phyloP scores from a whole-genome alignment of 2,113 vertebrate species.

The Myrmecobius fasciatus region DNA sequence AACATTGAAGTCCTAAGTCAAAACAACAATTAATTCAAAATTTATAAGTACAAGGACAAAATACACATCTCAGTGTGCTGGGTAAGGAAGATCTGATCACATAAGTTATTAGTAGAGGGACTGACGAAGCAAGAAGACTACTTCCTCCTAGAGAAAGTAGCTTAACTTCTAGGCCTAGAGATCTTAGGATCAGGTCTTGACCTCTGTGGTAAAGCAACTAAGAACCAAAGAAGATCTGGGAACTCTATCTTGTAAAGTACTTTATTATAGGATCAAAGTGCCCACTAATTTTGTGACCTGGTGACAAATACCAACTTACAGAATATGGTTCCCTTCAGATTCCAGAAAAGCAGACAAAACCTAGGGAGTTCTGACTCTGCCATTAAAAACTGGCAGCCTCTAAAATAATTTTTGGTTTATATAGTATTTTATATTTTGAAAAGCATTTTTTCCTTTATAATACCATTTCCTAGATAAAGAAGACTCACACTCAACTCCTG shows the following conservation, averaged over 20 bases:
- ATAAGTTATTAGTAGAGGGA: background rate
- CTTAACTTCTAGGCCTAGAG: background rate
- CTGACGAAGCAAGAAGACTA: background rate
- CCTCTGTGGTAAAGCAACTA: background rate
- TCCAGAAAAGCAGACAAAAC: background rate
- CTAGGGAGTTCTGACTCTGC: background rate
- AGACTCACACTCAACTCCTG: background rate
- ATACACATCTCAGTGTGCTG: background rate
- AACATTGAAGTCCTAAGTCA: background rate
- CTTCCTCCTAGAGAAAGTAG: background rate
- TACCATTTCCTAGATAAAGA: background rate
- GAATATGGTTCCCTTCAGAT: background rate
- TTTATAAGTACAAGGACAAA: background rate
- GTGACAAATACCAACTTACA: background rate
- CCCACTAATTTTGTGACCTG: background rate
- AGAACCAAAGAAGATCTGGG: constrained; percentile 48
- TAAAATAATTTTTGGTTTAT: background rate
- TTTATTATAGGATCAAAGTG: constrained; percentile 72
- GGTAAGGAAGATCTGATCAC: background rate
- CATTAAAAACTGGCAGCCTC: background rate
- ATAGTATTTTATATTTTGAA: background rate
- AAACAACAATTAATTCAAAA: background rate
- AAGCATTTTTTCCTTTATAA: background rate
- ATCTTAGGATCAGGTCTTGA: background rate
- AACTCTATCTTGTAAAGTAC: constrained; percentile 75